Evolutionary conservation across 2,113 vertebrate genomes (phyloP), one percentile per base, ranked within the genome.

Genomic region (Coracopsis vasa): DNA sequence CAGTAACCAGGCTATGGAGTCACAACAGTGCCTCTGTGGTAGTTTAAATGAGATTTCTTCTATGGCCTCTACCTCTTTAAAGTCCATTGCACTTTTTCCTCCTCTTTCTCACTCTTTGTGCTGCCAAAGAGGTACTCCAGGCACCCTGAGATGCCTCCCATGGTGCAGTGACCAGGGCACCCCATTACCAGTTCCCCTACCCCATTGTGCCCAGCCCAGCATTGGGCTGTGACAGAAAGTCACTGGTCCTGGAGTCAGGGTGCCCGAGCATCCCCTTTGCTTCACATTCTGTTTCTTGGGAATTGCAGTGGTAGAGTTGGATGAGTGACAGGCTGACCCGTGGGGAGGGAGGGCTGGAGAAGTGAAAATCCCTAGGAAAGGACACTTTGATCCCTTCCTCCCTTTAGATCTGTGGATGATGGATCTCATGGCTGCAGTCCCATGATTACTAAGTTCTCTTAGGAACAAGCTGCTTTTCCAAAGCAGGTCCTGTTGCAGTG

Each of bases 241-340:
- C 14, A 0, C 44, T 3, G 1, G 16, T 25, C n/a, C 37, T 42
- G 41, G 35, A 56, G 16, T 47, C 13, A 33, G 4, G 7, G 6
- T 44, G 25, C 50, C 19, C 0, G 2, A 69, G 39, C 39, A 77
- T 67, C 13, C 50, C 27, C 18, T 66, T 74, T 29, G 29, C 56
- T 66, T 24, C 64, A 86, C 75, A 65, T 86, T 64, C 41, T 77
- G 42, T 64, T 60, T 60, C 47, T 60, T 75, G 45, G 72, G 35
- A 72, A 17, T 15, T 21, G 53, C n/a, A 64, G 13, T 15, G 35
- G 35, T 25, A 50, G 28, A 42, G 15, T 0, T 72, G 53, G 28
- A 28, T 82, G 87, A 70, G 61, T 39, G 50, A 74, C 66, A 82
- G 82, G 27, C n/a, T 74, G 60, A 79, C 37, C 28, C 33, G 8